Evolutionary conservation across 2,113 vertebrate species (phyloP).

Genomic region (Tragelaphus buxtoni): DNA sequence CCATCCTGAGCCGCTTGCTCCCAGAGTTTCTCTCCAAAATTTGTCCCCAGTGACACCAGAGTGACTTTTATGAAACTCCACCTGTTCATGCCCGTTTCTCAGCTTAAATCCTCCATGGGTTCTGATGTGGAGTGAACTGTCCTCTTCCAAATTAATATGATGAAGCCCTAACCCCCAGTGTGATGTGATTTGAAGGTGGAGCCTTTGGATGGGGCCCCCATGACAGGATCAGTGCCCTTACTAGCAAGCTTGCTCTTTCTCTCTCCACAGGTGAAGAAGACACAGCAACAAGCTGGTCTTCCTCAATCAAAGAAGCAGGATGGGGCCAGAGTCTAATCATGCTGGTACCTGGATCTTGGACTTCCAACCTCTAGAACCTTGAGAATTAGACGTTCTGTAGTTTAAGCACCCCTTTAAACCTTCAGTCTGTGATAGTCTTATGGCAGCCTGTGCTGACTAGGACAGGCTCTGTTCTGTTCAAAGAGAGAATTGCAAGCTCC

Average conservation of each 20-base stretch:
- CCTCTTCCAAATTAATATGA: background rate
- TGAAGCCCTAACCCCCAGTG: background rate
- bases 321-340: background rate
- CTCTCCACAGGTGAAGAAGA: background rate
- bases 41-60: background rate
- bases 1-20: too few species aligned
- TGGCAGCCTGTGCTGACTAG: background rate
- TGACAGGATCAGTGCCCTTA: background rate
- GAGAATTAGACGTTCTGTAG: background rate
- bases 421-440: background rate
- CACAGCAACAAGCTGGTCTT: too few species aligned
- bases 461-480: background rate
- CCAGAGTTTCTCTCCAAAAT: too few species aligned
- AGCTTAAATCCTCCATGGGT: background rate
- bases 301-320: background rate
- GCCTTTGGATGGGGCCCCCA: background rate
- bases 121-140: background rate
- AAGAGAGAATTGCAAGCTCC: background rate
- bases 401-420: background rate
- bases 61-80: background rate
- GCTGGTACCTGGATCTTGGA: too few species aligned
- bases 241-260: background rate
- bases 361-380: background rate
- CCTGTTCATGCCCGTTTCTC: rapidly evolving
- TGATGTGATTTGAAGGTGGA: background rate